phyloP scores from a whole-genome alignment of 2,888 invertebrate species.

The Agriopis marginaria region DNA sequence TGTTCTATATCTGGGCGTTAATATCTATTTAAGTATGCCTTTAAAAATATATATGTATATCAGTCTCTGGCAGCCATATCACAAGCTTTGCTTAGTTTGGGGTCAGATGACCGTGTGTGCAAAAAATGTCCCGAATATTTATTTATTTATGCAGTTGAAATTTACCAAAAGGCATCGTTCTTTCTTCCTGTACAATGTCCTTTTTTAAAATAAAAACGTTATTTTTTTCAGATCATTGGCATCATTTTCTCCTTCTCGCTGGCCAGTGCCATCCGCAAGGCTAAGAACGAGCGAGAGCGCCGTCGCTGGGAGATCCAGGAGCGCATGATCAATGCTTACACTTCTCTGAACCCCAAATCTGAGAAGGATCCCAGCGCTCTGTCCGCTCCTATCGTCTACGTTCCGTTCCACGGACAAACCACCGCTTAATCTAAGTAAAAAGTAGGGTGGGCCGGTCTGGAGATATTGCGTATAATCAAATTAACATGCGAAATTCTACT shows the following conservation, averaged over 20 bases:
- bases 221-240: slow-evolving; percentile 90
- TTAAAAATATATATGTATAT: no score
- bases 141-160: no score
- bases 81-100: no score
- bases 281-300: slow-evolving; percentile 90
- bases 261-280: slow-evolving; percentile 93
- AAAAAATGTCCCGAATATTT: no score
- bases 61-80: no score
- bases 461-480: background rate
- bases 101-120: no score
- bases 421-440: slow-evolving; percentile 58
- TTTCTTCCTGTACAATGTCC: no score
- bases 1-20: no score
- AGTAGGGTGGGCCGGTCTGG: background rate
- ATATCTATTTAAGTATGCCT: no score
- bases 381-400: slow-evolving; percentile 72
- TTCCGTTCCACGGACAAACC: slow-evolving; percentile 81
- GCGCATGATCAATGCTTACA: slow-evolving; percentile 83
- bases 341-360: slow-evolving; percentile 72
- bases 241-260: slow-evolving; percentile 95
- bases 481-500: background rate
- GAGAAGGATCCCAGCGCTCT: slow-evolving; percentile 62
- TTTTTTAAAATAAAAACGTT: background rate
- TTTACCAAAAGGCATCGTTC: no score
- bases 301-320: slow-evolving; percentile 90